Evolutionary conservation across 2,113 vertebrate genomes (phyloP), one percentile per base, ranked within the genome.

Genomic region (Petrocephalus zakoni): DNA sequence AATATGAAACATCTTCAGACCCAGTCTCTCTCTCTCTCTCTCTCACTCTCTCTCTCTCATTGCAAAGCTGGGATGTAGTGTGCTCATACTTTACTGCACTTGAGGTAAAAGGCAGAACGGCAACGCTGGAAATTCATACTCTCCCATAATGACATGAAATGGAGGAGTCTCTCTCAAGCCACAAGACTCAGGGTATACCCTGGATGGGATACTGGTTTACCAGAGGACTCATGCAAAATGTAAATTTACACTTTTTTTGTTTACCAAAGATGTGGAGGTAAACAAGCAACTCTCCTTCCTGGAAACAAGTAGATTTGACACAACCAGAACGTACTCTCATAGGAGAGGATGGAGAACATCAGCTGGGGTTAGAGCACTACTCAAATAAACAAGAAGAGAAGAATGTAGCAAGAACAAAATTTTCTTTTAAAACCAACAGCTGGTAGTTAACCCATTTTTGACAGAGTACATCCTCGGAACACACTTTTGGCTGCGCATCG

Each of bases 321-420:
- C 72, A 78, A 42, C 6, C 72, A 78, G 61, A 68, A 78, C 29
- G 37, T 78, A 42, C 1, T 78, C 34, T 17, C 34, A 17, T 42
- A 42, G 34, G 29, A 78, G 13, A 42, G 13, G 72, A 78, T 42
- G 72, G 29, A 78, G 15, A 78, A 78, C 17, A 78, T 78, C 72
- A 42, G 17, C 72, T 37, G 72, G 34, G 72, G 34, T 78, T 78
- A 37, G 72, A 78, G 29, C 25, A 68, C 34, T 42, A 78, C 17
- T 29, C 72, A 78, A 78, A 78, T 78, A 78, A 75, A 75, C 68
- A 75, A 78, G 72, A 78, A 78, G 72, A 42, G 29, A 78, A 17
- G 72, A 78, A 78, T 37, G 72, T 34, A 42, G 34, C 34, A 78
- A 78, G 72, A 78, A 37, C 25, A 78, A 78, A 78, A 37, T n/a